Base-by-base conservation (phyloP, 1,140 invertebrate species). In the Cyclina sinensis region DNA sequence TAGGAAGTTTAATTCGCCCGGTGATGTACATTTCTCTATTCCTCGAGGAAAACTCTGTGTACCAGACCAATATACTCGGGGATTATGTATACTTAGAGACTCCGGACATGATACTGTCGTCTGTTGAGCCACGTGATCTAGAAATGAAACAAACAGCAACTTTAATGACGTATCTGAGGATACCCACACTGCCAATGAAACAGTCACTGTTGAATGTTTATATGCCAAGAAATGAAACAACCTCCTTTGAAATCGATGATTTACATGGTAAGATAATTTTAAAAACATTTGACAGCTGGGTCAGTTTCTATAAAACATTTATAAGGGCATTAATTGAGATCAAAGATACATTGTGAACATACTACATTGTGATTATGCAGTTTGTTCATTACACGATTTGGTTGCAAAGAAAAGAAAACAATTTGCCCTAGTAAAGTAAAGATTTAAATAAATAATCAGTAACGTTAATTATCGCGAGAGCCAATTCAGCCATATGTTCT, bases 1-100 rank as follows among this genome's bases (percentile, higher is more conserved):
- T 51, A 14, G 74, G 74, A 24, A 18, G 43, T n/a, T 14, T 78
- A n/a, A 12, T 46, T 3, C 74, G 74, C n/a, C 74, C 74, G 0
- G 39, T 46, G 1, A 78, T 78, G 43, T 51, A 78, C n/a, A 78
- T 54, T 32, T 27, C 43, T 18, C 37, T 70, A 14, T 51, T 51
- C n/a, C n/a, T n/a, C 1, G 74, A 78, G 21, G n/a, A 14, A 24
- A 24, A 5, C 16, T 4, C 24, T 5, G 24, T 51, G 0, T 14
- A 54, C 27, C 27, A 46, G 18, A 54, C n/a, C 9, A 54, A 1
- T 18, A 51, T 78, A 32, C 21, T 78, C 18, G 74, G 74, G 32
- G 74, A 78, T 5, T 78, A 78, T 37, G 74, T 78, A 9, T 78
- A 48, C 46, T 27, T 78, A 43, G 74, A 51, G 32, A 16, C 48